phyloP scores from a whole-genome alignment of 2,888 invertebrate genomes.

The Nymphalis urticae region DNA sequence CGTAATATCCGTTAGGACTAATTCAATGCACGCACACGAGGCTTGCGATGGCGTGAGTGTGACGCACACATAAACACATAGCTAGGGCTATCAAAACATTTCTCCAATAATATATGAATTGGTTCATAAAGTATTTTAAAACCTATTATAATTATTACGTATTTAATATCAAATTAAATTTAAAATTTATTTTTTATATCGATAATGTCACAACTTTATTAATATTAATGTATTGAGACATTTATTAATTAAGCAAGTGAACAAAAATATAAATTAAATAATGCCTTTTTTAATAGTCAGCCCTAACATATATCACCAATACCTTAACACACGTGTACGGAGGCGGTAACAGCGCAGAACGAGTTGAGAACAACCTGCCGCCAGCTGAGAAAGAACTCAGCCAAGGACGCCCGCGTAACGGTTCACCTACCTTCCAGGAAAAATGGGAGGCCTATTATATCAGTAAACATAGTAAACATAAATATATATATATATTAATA shows the following conservation, averaged over 20 bases:
- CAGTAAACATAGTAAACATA: slow-evolving; percentile 18
- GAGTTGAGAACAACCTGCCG: slow-evolving; percentile 75
- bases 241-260: no score
- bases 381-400: slow-evolving; percentile 78
- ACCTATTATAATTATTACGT: no score
- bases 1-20: slow-evolving; percentile 79
- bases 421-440: slow-evolving; percentile 50
- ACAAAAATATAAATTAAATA: no score
- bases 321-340: slow-evolving; percentile 64
- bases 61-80: slow-evolving; percentile 38
- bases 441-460: slow-evolving; percentile 51
- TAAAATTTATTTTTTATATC: no score
- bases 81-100: slow-evolving; percentile 34
- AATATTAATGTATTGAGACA: no score
- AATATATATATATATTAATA: background rate
- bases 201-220: no score
- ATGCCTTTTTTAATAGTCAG: slow-evolving; percentile 3
- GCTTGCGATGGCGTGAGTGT: slow-evolving; percentile 33
- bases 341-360: slow-evolving; percentile 68
- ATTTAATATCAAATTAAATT: no score
- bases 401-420: slow-evolving; percentile 81
- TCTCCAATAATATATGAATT: no score
- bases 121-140: no score
- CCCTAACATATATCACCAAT: slow-evolving; percentile 31
- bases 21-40: slow-evolving; percentile 64